Evolutionary conservation across 2,797 vertebrate species (phyloP), one percentile per base, ranked within the genome.

Genomic region (Protonibea diacanthus): DNA sequence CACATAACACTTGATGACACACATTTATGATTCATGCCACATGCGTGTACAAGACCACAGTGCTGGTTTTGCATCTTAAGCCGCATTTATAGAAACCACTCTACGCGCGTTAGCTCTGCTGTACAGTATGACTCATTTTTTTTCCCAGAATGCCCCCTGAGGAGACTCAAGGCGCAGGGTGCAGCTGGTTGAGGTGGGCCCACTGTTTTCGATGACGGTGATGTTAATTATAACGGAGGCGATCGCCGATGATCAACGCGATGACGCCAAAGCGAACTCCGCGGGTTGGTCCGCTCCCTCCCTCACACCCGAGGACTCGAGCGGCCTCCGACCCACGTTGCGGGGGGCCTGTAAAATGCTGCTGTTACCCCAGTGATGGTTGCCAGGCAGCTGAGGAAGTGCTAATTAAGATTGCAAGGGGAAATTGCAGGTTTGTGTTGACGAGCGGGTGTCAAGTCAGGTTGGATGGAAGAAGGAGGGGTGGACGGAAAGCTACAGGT

Each of bases 341-440:
- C 49, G 29, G 6, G 21, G 38, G 59, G 78, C 64, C 45, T 33
- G 17, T 74, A 84, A 88, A 92, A n/a, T 91, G 88, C 83, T 89
- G 82, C 84, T 67, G 90, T 91, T 91, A 78, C 89, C 88, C 58
- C 56, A 74, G 89, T 40, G 61, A 92, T 83, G 45, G 94, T 93
- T 93, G 90, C 90, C 84, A 89, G 84, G 95, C 90, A 93, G 89
- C 88, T 49, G 57, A 69, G 60, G 73, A 67, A 82, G 81, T 76
- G 80, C 63, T 88, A 83, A 93, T 91, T 91, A 88, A 85, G 77
- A 86, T 58, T 81, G 66, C 59, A 67, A 53, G 48, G 67, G 49
- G 27, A 82, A 78, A 88, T 87, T 81, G 82, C 45, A 64, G 73
- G 27, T 20, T 66, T 76, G 45, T 53, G 29, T 72, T 69, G 62